Evolutionary conservation across 2,797 vertebrate genomes (phyloP).

Genomic region (Sebastes elongatus): DNA sequence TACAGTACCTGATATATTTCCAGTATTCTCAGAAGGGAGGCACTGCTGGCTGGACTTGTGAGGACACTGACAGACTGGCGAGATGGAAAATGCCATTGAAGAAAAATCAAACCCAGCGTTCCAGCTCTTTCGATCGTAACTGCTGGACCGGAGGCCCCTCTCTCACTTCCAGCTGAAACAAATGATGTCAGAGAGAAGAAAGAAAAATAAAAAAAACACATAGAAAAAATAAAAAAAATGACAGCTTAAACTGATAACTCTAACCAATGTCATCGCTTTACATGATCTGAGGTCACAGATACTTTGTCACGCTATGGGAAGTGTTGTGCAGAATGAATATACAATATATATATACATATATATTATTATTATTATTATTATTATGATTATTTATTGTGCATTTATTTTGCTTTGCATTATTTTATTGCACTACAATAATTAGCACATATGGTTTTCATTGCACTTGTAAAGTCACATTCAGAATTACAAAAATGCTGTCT

Average conservation of each 20-base stretch:
- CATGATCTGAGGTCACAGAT: conserved; percentile 76
- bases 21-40: conserved; percentile 67
- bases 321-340: conserved; percentile 84
- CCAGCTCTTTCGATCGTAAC: conserved; percentile 62
- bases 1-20: conserved; percentile 76
- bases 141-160: conserved; percentile 49
- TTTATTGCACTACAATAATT: conserved; percentile 90
- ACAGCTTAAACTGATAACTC: conserved; percentile 64
- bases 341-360: conserved; percentile 80
- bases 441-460: conserved; percentile 88
- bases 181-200: conserved; percentile 80
- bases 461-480: conserved; percentile 87
- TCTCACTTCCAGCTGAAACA: conserved; percentile 73
- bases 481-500: conserved; percentile 83
- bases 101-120: conserved; percentile 47
- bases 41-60: conserved; percentile 59
- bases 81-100: conserved; percentile 45
- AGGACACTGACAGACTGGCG: conserved; percentile 59
- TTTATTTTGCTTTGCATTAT: conserved; percentile 83
- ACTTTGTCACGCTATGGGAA: conserved; percentile 78
- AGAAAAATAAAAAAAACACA: conserved; percentile 30
- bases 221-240: conserved; percentile 44
- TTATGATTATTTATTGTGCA: conserved; percentile 79
- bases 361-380: conserved; percentile 70
- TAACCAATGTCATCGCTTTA: conserved; percentile 73